Evolutionary conservation across 2,888 invertebrate genomes (phyloP).

Genomic region (Acronicta aceris): DNA sequence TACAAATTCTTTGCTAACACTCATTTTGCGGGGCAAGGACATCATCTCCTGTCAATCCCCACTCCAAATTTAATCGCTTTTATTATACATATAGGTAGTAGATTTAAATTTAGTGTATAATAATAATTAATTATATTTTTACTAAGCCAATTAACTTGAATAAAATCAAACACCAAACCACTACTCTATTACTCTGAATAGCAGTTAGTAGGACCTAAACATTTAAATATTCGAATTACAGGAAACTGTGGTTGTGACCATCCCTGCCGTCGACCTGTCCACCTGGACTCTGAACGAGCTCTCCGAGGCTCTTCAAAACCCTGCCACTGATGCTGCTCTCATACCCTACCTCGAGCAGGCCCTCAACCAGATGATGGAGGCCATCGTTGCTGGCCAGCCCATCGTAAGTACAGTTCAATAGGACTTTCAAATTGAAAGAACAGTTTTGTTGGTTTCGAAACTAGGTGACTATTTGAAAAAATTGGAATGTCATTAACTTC

Average conservation of each 20-base stretch:
- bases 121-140: too few species aligned
- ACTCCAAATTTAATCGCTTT: too few species aligned
- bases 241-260: constrained; percentile 52
- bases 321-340: constrained; percentile 64
- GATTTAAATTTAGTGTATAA: too few species aligned
- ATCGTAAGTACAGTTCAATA: constrained; percentile 61
- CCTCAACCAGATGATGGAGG: constrained; percentile 67
- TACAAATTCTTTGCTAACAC: too few species aligned
- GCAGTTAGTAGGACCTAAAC: neutral
- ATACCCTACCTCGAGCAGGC: constrained; percentile 69
- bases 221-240: constrained; percentile 25
- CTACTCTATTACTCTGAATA: neutral
- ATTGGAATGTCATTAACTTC: too few species aligned
- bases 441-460: too few species aligned
- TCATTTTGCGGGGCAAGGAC: too few species aligned
- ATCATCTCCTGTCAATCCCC: too few species aligned
- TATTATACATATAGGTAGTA: too few species aligned
- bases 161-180: too few species aligned
- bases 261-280: constrained; percentile 64
- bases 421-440: neutral
- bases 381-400: constrained; percentile 62
- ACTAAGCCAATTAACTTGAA: too few species aligned
- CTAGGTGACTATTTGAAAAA: too few species aligned
- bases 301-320: constrained; percentile 66
- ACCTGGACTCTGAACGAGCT: constrained; percentile 68